A percentile compares a stretch with the other conserved stretches of the same genome.
Evolutionary conservation across 2,797 vertebrate species (phyloP).

Genomic region (Brachymystax lenok): DNA sequence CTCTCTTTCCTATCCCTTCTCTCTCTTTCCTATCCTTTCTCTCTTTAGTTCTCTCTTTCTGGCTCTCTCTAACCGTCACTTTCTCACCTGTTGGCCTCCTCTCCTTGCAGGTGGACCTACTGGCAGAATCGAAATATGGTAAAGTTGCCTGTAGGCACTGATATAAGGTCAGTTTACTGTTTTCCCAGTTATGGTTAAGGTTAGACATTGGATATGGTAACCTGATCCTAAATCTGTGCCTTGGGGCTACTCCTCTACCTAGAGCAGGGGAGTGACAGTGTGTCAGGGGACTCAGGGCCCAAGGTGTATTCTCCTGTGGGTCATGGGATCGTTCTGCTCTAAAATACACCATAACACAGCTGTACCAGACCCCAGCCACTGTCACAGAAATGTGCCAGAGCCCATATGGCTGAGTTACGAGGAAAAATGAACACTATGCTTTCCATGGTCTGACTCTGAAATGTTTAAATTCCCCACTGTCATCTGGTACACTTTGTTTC

Average conservation of each 20-base stretch:
- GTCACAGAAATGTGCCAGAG: constrained; percentile 50
- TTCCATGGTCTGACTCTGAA: constrained; percentile 59
- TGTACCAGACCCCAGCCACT: constrained; percentile 37
- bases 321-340: constrained; percentile 31
- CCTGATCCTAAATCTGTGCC: not conserved
- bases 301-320: constrained; percentile 17
- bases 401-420: constrained; percentile 49
- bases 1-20: no score
- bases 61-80: not conserved
- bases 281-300: not conserved
- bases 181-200: not conserved
- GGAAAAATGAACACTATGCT: constrained; percentile 53
- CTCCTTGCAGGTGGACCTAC: not conserved
- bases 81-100: not conserved
- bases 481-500: constrained; percentile 47
- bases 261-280: not conserved
- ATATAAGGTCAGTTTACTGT: not conserved
- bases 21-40: not conserved
- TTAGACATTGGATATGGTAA: not conserved
- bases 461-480: constrained; percentile 71
- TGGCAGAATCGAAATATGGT: no score
- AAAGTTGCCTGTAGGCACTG: not conserved
- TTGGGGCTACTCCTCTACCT: not conserved
- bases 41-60: not conserved
- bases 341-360: constrained; percentile 48